Evolutionary conservation across 2,888 invertebrate species (phyloP), one percentile per base, ranked within the genome.

Genomic region (Phortica magna): DNA sequence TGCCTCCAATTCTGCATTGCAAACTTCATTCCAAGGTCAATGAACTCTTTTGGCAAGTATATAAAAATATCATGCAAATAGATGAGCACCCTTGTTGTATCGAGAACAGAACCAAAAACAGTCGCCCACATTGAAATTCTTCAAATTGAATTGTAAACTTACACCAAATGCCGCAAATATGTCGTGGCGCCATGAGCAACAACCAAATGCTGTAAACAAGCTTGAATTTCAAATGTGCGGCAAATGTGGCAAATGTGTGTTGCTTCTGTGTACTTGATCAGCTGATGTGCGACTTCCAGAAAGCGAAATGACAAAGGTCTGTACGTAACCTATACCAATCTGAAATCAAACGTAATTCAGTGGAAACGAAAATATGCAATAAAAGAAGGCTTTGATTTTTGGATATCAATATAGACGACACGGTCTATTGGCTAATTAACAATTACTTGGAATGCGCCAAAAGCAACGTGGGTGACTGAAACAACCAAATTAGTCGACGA

Each of bases 361-460:
- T 43, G 43, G 6, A 7, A 7, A 12, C 14, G 10, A 48, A 48
- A n/a, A n/a, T n/a, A 48, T 48, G 7, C 14, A 48, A 3, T 2
- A 48, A 48, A 48, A 48, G 14, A 4, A 4, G 31, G 2, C 48
- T 48, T 48, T 48, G 48, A 31, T 31, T 31, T 61, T 61, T 1
- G 48, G 48, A 31, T 31, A 31, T 31, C 48, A 17, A 22, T 61
- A 22, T 61, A 17, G 17, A 61, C 19, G 2, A 61, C 7, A 61
- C 19, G 61, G 61, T 61, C 61, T 61, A 12, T 17, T 61, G 61
- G 10, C 17, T 19, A 61, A 61, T 61, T 61, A 61, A 61, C 61
- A 10, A 61, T 22, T 19, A 61, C 19, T 61, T 48, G 7, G 7
- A 48, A 9, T 48, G 14, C 48, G 7, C 7, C 3, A 48, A 48